Conservation (phyloP, 2,113 vertebrate species). For the Laticauda colubrina region DNA sequence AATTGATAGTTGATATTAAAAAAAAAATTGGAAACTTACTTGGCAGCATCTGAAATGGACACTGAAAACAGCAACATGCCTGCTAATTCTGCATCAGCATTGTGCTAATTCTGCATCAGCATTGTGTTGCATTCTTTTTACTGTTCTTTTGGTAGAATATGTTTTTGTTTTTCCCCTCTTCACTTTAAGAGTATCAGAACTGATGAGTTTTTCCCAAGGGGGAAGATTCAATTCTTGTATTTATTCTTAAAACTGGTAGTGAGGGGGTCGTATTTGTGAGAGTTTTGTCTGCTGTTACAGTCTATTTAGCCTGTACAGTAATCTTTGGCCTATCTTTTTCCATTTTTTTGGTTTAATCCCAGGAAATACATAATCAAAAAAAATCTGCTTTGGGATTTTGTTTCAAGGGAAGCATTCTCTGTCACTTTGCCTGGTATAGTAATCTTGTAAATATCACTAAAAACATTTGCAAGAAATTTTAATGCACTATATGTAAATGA, state of each 20-base stretch:
- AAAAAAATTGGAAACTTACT: not conserved
- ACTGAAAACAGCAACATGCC: not conserved
- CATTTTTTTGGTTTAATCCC: not conserved
- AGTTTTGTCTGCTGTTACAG: not conserved
- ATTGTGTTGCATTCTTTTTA: not conserved
- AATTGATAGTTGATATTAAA: not conserved
- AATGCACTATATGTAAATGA: not conserved
- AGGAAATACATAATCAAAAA: not conserved
- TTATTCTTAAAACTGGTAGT: not conserved
- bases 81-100: not conserved
- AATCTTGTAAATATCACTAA: not conserved
- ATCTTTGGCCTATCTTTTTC: not conserved
- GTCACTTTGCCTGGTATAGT: not conserved
- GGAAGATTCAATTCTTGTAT: not conserved
- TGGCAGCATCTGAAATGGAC: not conserved
- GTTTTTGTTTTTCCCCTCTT: not conserved
- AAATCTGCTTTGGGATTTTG: not conserved
- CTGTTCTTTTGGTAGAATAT: not conserved
- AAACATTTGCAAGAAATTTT: not conserved
- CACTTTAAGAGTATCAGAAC: not conserved
- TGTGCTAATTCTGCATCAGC: not conserved
- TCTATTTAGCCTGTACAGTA: not conserved
- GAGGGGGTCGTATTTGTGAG: not conserved
- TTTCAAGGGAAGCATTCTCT: not conserved
- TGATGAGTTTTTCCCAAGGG: not conserved